These are phyloP conservation scores for Strigamia crassipes DNA, from an alignment of 2,888 invertebrate genomes.

Conservation along the genomic window DNA sequence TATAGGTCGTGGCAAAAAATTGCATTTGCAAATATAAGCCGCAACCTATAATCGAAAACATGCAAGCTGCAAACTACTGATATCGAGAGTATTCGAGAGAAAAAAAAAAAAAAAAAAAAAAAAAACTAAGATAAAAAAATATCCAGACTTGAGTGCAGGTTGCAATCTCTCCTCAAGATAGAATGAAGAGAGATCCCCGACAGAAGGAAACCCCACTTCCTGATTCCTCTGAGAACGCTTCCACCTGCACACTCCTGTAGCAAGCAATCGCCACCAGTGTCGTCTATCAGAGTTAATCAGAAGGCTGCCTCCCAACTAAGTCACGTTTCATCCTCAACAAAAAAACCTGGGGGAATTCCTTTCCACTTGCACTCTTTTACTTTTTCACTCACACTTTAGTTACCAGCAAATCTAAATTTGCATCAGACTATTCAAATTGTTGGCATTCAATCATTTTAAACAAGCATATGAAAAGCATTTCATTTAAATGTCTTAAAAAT, in stretches of 20 bases:
- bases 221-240: constrained; percentile 16
- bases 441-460: background rate
- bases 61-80: background rate
- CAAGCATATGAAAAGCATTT: background rate
- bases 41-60: background rate
- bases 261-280: constrained; percentile 12
- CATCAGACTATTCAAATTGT: background rate
- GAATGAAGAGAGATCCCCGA: constrained; percentile 11
- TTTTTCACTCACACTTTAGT: background rate
- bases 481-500: too few relatives aligned
- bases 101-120: background rate
- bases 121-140: background rate
- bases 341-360: constrained; percentile 2
- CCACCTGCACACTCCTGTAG: constrained; percentile 6
- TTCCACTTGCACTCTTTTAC: background rate
- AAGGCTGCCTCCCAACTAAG: constrained; percentile 2
- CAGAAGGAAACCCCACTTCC: constrained; percentile 14
- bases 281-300: constrained; percentile 21
- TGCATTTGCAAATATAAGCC: too few relatives aligned
- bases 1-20: too few relatives aligned
- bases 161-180: constrained; percentile 7
- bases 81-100: background rate
- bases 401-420: background rate
- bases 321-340: background rate
- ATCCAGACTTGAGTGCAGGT: background rate